These are phyloP conservation scores for Nomada fucata DNA, from an alignment of 2,888 invertebrate genomes.

Conservation along the genomic window DNA sequence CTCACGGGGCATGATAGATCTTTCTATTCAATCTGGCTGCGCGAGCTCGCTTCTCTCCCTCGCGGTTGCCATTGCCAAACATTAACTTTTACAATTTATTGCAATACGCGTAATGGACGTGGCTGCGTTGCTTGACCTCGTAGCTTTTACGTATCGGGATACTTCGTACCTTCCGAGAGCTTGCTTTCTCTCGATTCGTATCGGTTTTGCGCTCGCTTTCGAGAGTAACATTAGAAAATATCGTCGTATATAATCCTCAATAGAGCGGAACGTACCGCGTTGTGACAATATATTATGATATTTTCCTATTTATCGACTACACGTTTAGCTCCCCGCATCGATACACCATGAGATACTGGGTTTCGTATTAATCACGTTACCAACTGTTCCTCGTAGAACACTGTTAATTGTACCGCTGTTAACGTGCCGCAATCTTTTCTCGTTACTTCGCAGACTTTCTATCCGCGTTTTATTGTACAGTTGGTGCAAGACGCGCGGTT, in stretches of 20 bases:
- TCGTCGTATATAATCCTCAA: background rate
- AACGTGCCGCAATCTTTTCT: too few species aligned
- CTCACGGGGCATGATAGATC: slow-evolving; percentile 36
- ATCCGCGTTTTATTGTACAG: too few species aligned
- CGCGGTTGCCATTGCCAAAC: slow-evolving; percentile 21
- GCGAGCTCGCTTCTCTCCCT: slow-evolving; percentile 13
- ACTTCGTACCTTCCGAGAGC: background rate
- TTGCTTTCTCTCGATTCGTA: slow-evolving; percentile 28
- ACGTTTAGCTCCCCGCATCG: background rate
- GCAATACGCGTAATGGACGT: background rate
- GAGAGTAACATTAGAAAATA: background rate
- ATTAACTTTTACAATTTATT: slow-evolving; percentile 25
- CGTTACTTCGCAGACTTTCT: too few species aligned
- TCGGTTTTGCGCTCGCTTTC: slow-evolving; percentile 4
- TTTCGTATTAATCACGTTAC: background rate
- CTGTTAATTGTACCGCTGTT: too few species aligned
- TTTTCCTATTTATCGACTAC: background rate
- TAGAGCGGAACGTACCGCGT: background rate
- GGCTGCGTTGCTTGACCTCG: slow-evolving; percentile 17
- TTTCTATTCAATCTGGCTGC: slow-evolving; percentile 33
- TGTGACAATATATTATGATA: background rate
- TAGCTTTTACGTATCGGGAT: slow-evolving; percentile 19
- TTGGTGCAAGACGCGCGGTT: too few species aligned
- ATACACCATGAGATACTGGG: background rate
- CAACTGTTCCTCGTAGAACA: background rate